phyloP scores from a whole-genome alignment of 2,888 invertebrate species.

The Eilema depressum region DNA sequence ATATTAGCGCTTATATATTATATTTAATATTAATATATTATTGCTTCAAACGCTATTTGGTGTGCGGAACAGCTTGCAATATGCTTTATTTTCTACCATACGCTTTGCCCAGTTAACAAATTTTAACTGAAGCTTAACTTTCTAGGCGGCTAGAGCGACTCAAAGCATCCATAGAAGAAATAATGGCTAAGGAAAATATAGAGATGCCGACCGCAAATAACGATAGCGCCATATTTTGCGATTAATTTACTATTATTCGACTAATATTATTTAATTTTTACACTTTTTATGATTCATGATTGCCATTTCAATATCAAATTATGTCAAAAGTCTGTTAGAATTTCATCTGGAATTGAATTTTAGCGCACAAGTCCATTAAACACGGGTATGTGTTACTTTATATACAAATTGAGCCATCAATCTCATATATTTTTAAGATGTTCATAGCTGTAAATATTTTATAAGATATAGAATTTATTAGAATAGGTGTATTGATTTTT shows the following conservation, averaged over 20 bases:
- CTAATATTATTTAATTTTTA: constrained; percentile 1
- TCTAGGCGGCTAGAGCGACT: constrained; percentile 77
- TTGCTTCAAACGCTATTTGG: constrained; percentile 5
- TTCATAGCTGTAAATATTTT: constrained; percentile 33
- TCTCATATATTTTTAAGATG: constrained; percentile 37
- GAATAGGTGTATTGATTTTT: constrained; percentile 10
- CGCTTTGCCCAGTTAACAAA: constrained; percentile 19
- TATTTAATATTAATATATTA: constrained; percentile 5
- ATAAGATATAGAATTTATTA: constrained; percentile 14
- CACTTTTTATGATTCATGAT: constrained; percentile 2
- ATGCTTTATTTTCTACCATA: not conserved
- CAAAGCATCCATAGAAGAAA: constrained; percentile 74
- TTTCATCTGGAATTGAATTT: not conserved
- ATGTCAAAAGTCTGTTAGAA: not conserved
- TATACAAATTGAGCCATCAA: constrained; percentile 46
- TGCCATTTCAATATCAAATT: not conserved
- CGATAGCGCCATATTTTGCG: constrained; percentile 33
- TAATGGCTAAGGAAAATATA: constrained; percentile 64
- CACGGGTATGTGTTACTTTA: not conserved
- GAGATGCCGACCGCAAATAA: constrained; percentile 43
- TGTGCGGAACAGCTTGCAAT: not conserved
- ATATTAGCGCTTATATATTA: not conserved
- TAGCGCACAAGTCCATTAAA: not conserved
- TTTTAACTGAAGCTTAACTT: constrained; percentile 56
- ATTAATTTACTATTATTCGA: constrained; percentile 28